Conservation (phyloP, 2,113 vertebrate genomes). For the Pedetes capensis region DNA sequence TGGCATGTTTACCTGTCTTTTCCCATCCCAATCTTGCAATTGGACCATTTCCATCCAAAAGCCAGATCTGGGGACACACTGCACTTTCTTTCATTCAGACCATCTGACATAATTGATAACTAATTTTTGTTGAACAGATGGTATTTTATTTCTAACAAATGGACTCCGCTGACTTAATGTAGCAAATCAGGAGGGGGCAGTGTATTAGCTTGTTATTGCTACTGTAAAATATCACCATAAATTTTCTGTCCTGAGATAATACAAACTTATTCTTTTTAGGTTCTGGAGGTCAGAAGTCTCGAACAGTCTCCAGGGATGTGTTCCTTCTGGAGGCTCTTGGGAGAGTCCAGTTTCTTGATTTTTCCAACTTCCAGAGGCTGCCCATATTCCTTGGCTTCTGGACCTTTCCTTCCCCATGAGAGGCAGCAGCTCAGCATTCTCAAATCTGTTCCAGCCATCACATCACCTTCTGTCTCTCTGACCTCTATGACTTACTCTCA, state of each 20-base stretch:
- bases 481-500: not conserved
- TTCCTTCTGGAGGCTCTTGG: not conserved
- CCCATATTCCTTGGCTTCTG: not conserved
- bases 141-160: not conserved
- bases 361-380: not conserved
- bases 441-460: not conserved
- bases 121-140: not conserved
- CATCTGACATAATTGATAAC: not conserved
- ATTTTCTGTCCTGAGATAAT: not conserved
- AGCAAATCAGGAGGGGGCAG: not conserved
- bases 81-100: not conserved
- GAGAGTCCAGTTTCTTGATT: not conserved
- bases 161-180: not conserved
- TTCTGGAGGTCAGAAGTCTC: not conserved
- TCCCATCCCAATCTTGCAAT: not conserved
- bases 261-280: not conserved
- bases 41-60: not conserved
- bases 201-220: not conserved
- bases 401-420: not conserved
- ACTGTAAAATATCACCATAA: not conserved
- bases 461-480: not conserved
- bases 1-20: not conserved
- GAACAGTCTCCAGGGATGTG: not conserved
- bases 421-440: not conserved
- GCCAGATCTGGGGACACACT: not conserved